Evolutionary conservation across 2,797 vertebrate species (phyloP), one percentile per base, ranked within the genome.

Genomic region (Octomys mimax): DNA sequence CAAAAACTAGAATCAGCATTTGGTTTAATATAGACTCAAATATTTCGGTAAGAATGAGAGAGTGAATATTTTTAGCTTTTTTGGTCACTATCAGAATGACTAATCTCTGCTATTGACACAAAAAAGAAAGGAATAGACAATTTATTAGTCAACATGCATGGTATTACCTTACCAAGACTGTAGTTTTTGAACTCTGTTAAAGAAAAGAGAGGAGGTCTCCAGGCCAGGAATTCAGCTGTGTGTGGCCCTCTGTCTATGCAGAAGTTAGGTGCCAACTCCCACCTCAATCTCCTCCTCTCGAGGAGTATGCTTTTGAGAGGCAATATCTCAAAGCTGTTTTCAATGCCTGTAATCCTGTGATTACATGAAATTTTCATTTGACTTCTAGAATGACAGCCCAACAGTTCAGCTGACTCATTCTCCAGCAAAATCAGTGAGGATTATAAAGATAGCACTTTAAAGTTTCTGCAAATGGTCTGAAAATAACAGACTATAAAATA

Each of bases 241-340:
- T 42, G 13, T 0, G 0, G 13, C 57, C 19, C 33, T 59, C 1
- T 87, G 2, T 36, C 13, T 24, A 2, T n/a, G 10, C 6, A 57
- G 18, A 71, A 42, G 4, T 24, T 24, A 24, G 0, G 19, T 4
- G 21, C 9, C 0, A 4, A 1, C 9, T 5, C 31, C 71, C 26
- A 31, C 28, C 12, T 80, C 18, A 54, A 54, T 2, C 31, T 66
- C 7, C 8, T 75, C 12, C 12, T 75, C 3, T 52, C 9, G 7
- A 80, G 66, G 73, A 80, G 13, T 7, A 24, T 16, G 6, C 4
- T n/a, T 68, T 26, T 66, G n/a, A 18, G 21, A 49, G 12, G 10
- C 36, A 57, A 52, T 21, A 54, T 77, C 52, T 77, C 19, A 75
- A 81, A 71, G 2, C 4, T 85, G 1, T 89, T 64, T 28, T 68